Base-by-base conservation (phyloP, 2,113 vertebrate species). In the Zosterops lateralis region DNA sequence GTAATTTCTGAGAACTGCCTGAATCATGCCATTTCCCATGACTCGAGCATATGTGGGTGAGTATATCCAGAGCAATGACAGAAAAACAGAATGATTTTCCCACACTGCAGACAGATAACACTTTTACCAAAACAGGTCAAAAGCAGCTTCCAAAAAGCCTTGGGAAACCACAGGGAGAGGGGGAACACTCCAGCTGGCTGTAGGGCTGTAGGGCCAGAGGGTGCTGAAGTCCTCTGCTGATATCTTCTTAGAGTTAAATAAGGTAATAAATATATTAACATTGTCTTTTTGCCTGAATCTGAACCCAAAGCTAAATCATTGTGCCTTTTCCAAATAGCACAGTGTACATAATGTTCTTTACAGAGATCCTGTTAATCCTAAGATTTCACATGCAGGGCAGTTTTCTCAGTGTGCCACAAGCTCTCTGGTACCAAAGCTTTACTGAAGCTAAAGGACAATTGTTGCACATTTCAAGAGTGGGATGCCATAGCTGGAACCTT, bases 41-140 rank as follows among this genome's bases (percentile, higher is more conserved):
- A 94, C 62, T 93, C 7, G 26, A 48, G 48, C 21, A 5, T 87
- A 87, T 76, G 87, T 75, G 89, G 81, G 53, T 91, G 89, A 95
- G 18, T 44, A 6, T 26, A 64, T 65, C 61, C 56, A 60, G 66
- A 72, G 61, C 68, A 93, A 25, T 34, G 21, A 25, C 8, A 87
- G 84, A 77, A 91, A 75, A 92, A 15, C 74, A 91, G 68, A 73
- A 56, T 75, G 45, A 57, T 75, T 91, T 87, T 82, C 62, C 32
- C 31, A n/a, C 7, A 56, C 19, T 42, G 24, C 45, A 79, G 61
- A 44, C 25, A 73, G 84, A 79, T 68, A 57, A 68, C 36, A 34
- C 57, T 78, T 87, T 75, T 47, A 12, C 51, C 36, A 72, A 40
- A 82, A 36, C 17, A 81, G 57, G 25, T 50, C 71, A 84, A 74